Base-by-base conservation (phyloP, 2,888 invertebrate genomes). In the Arctia plantaginis region DNA sequence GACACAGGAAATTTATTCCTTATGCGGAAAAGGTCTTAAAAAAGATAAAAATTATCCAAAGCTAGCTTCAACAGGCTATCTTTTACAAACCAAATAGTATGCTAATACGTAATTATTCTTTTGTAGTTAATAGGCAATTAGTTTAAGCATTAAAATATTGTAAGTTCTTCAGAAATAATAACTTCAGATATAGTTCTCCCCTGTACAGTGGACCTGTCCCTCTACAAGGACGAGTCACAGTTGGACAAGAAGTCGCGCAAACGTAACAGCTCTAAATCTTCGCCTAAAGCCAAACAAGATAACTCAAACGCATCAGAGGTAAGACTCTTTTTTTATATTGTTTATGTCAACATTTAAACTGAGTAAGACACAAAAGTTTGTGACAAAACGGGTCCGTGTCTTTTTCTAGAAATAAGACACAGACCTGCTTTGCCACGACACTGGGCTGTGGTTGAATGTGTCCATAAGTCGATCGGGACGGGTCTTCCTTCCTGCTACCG, bases 201-300 rank as follows among this genome's bases (percentile, higher is more conserved):
- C 71, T 81, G 73, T 82, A 77, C 94, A 98, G 98, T 98, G 96
- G 98, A 98, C 91, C 96, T 98, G 69, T 98, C 98, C 23, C 95
- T 98, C 70, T 98, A 97, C 93, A 98, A 97, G 90, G 98, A 98
- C 90, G 98, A 98, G 93, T 97, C 98, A 75, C 98, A 98, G 92
- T 93, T 98, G 80, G 97, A 97, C 89, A 97, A 96, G 92, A 96
- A 96, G 85, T 86, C 92, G 0, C 93, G 94, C 85, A 94, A 95
- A 81, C 92, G 96, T 27, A 88, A 86, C 85, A 90, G 91, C 77
- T 90, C 94, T 59, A 94, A 93, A 76, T 84, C 92, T 0, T 93
- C 93, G 62, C 92, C 93, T 59, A 86, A 89, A 79, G 80, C 80
- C 77, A 89, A 90, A 73, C 78, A 78, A 41, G 87, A 88, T 69